phyloP scores from a whole-genome alignment of 2,113 vertebrate species.

The Neogobius melanostomus region DNA sequence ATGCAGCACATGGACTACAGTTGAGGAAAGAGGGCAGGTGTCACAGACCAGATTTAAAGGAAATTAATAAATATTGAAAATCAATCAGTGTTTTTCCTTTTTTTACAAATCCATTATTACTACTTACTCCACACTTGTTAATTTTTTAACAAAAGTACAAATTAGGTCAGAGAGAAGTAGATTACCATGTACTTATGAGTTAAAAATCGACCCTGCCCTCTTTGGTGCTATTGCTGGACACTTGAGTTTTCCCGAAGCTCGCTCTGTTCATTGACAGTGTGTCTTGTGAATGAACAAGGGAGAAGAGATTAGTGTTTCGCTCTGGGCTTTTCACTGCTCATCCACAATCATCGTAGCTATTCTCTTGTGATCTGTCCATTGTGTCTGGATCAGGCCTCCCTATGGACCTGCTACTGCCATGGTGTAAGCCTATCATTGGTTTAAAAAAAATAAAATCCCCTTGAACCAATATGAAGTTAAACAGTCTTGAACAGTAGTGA shows the following conservation, averaged over 20 bases:
- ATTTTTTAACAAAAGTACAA: neutral
- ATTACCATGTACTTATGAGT: neutral
- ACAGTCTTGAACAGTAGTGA: slow-evolving; percentile 6
- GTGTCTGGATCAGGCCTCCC: slow-evolving; percentile 61
- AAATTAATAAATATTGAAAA: slow-evolving; percentile 82
- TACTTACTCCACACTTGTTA: neutral
- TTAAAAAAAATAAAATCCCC: slow-evolving; percentile 35
- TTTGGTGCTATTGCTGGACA: slow-evolving; percentile 36
- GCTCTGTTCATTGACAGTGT: slow-evolving; percentile 54
- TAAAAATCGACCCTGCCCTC: slow-evolving; percentile 45
- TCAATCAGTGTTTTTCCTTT: neutral
- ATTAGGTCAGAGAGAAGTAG: slow-evolving; percentile 3
- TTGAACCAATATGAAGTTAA: slow-evolving; percentile 35
- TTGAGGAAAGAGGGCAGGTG: slow-evolving; percentile 86
- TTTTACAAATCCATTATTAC: neutral
- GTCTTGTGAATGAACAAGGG: slow-evolving; percentile 70
- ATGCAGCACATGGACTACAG: slow-evolving; percentile 65
- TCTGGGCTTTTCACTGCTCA: slow-evolving; percentile 54
- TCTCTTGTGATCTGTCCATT: slow-evolving; percentile 64
- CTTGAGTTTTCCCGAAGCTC: slow-evolving; percentile 40
- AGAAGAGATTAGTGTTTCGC: slow-evolving; percentile 71
- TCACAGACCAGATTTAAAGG: slow-evolving; percentile 88
- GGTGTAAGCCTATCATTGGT: slow-evolving; percentile 43
- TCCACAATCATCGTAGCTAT: slow-evolving; percentile 62
- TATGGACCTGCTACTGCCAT: slow-evolving; percentile 47